Conservation (phyloP, 2,888 invertebrate species). For the Plebejus anna region DNA sequence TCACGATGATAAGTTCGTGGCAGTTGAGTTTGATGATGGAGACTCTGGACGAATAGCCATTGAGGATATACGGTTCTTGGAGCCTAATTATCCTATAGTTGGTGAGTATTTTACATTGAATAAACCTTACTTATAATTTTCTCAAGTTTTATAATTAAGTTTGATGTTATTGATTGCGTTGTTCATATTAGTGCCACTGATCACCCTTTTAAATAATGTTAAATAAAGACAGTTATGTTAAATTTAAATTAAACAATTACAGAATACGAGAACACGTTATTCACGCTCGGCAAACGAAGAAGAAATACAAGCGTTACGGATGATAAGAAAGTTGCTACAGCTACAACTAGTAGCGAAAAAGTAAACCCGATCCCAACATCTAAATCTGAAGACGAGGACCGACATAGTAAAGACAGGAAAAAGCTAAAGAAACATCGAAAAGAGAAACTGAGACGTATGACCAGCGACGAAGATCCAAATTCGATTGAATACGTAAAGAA, state of each 20-base stretch:
- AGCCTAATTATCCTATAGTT: constrained; percentile 94
- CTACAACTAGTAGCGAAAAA: constrained; percentile 48
- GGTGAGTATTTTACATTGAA: constrained; percentile 78
- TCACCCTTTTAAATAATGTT: no score
- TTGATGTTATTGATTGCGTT: no score
- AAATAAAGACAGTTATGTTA: no score
- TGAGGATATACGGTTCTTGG: constrained; percentile 92
- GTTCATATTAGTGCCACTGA: no score
- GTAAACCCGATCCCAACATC: constrained; percentile 42
- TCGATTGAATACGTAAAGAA: constrained; percentile 77
- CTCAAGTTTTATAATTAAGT: no score
- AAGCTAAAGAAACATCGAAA: constrained; percentile 84
- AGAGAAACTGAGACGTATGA: constrained; percentile 78
- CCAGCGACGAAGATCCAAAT: constrained; percentile 66
- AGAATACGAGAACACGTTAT: constrained; percentile 92
- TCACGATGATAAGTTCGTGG: constrained; percentile 87
- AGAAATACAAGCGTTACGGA: constrained; percentile 82
- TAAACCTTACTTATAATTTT: no score
- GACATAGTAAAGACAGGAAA: constrained; percentile 80
- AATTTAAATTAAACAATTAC: constrained; percentile 51
- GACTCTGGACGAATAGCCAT: constrained; percentile 95
- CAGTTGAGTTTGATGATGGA: constrained; percentile 97
- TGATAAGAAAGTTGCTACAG: constrained; percentile 66
- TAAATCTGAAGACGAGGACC: constrained; percentile 58
- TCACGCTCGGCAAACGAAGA: constrained; percentile 87